Base-by-base conservation (phyloP, 2,888 invertebrate genomes). In the Physocephala rufipes region DNA sequence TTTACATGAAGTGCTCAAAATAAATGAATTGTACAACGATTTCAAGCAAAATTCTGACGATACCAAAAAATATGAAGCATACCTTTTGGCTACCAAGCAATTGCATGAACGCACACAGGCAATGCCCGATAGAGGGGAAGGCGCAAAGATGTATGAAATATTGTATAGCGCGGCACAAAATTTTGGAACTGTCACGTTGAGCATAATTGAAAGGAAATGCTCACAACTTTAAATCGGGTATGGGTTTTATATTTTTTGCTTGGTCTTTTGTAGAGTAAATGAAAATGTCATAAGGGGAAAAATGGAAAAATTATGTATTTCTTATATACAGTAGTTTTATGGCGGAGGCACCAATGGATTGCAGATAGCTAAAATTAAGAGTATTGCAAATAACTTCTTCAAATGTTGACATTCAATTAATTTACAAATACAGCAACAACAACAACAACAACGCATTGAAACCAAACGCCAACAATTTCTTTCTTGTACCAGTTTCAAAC, bases 11-110 rank as follows among this genome's bases (percentile, higher is more conserved):
- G 66, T 82, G 5, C 79, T 79, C 58, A 76, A 78, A 24, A 75
- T 81, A 1, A 79, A 80, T 51, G 74, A 78, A 53, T 73, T 81
- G 5, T 83, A 83, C 45, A 71, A 71, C 7, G 76, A 66, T 13
- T 82, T 82, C 65, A 82, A 83, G 26, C 62, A 76, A 55, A 81
- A 83, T 73, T 79, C 81, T n/a, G 83, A 82, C 62, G 79, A 79
- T 55, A 68, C 75, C 4, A 69, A 72, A 13, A 82, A 82, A 66
- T 83, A 83, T 47, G 80, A 79, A 26, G 78, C 77, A 1, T 82
- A 82, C 58, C 63, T 78, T 28, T 71, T 53, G 19, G 78, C 77
- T 1, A 70, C 82, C 30, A 75, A 76, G 19, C 69, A 70, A 0
- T 65, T 83, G 47, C 75, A 82, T 59, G 78, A 77, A 21, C 77